Percentiles rank a stretch among this genome's conserved stretches.
These are phyloP conservation scores for Sinocyclocheilus rhinocerous DNA, from an alignment of 2,113 vertebrate species.

Conservation along the genomic window DNA sequence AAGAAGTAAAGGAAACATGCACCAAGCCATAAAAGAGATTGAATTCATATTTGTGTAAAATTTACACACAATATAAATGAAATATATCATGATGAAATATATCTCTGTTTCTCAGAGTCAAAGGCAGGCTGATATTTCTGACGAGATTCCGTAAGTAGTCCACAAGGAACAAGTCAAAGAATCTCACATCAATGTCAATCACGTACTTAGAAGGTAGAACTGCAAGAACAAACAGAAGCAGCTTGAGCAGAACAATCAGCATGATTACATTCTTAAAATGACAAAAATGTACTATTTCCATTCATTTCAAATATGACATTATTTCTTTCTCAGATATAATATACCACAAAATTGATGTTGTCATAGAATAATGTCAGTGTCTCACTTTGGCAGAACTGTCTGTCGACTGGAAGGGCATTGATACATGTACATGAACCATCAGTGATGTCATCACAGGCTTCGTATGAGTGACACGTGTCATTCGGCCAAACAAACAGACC, in stretches of 20 bases:
- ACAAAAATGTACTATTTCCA: no score
- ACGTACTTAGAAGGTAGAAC: neutral
- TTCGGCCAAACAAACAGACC: conserved; percentile 53
- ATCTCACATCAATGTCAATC: conserved; percentile 33
- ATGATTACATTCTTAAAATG: no score
- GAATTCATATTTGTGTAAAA: neutral
- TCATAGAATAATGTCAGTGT: neutral
- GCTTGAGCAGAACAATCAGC: neutral
- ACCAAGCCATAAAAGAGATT: neutral
- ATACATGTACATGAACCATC: conserved; percentile 26
- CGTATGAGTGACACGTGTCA: conserved; percentile 40
- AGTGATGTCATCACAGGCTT: no score
- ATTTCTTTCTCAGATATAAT: no score
- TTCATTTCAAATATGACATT: no score
- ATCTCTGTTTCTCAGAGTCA: neutral
- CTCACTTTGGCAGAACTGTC: conserved; percentile 27
- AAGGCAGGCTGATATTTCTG: conserved; percentile 5
- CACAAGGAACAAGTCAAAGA: conserved; percentile 13
- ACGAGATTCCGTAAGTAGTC: neutral
- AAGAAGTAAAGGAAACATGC: neutral
- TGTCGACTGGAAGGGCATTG: conserved; percentile 28
- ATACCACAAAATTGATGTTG: neutral
- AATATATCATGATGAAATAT: neutral
- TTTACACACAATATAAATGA: neutral
- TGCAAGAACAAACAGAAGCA: conserved; percentile 1